Evolutionary conservation across 2,113 vertebrate genomes (phyloP).

Genomic region (Lota lota): DNA sequence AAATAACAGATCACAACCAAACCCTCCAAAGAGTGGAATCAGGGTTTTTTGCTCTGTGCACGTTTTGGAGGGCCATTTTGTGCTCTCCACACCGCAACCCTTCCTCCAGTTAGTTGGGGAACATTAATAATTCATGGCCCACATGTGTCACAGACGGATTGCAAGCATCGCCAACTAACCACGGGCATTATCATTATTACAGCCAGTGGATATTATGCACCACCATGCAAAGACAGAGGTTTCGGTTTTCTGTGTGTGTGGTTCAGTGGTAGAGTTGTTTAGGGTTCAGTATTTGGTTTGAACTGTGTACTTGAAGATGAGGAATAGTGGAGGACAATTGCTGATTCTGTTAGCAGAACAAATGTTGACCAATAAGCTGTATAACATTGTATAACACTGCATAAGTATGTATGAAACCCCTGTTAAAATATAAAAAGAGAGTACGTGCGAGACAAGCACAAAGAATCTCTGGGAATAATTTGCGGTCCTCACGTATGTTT

Average conservation of each 20-base stretch:
- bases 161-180: constrained; percentile 45
- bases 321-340: neutral
- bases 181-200: constrained; percentile 48
- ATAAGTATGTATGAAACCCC: too few species aligned
- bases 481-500: constrained; percentile 5
- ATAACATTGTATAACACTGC: too few species aligned
- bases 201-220: constrained; percentile 47
- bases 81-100: constrained; percentile 25
- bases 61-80: neutral
- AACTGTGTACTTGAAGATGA: constrained; percentile 24
- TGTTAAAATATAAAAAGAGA: too few species aligned
- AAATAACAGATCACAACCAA: neutral
- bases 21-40: neutral
- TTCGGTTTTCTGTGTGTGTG: constrained; percentile 31
- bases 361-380: too few species aligned
- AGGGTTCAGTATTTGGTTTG: constrained; percentile 14
- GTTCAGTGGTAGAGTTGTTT: constrained; percentile 41
- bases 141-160: constrained; percentile 54
- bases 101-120: constrained; percentile 27
- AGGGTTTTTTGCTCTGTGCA: neutral
- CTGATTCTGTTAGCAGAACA: too few species aligned
- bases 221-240: constrained; percentile 42
- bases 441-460: too few species aligned
- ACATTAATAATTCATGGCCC: constrained; percentile 65
- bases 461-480: too few species aligned